Evolutionary conservation across 2,888 invertebrate genomes (phyloP).

Genomic region (Chaetoderma sp.): DNA sequence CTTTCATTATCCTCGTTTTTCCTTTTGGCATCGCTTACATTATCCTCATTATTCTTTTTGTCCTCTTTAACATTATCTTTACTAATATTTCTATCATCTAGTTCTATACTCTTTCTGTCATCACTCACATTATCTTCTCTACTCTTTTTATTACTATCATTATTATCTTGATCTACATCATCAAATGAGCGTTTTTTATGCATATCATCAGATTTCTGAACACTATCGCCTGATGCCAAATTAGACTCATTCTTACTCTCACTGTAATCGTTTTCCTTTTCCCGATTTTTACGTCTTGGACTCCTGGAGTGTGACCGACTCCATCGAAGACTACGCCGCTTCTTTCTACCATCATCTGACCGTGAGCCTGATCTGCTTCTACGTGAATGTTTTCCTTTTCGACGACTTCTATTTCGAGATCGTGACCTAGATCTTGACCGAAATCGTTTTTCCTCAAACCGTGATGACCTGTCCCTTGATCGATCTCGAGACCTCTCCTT

Average conservation of each 20-base stretch:
- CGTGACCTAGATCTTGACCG: not conserved
- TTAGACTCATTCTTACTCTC: not conserved
- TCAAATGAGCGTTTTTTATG: too few species aligned
- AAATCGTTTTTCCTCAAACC: not conserved
- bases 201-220: too few species aligned
- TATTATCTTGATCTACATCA: conserved; percentile 24
- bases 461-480: not conserved
- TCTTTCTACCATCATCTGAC: conserved; percentile 27
- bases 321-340: too few species aligned
- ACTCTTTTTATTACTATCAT: conserved; percentile 15
- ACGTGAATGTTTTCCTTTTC: not conserved
- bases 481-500: not conserved
- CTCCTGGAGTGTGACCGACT: not conserved
- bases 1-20: conserved; percentile 8
- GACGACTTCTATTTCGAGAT: not conserved
- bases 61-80: conserved; percentile 19
- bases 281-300: too few species aligned
- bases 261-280: too few species aligned
- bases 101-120: conserved; percentile 15
- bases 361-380: conserved; percentile 20
- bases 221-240: too few species aligned
- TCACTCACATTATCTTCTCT: conserved; percentile 20
- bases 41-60: conserved; percentile 8
- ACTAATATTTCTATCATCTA: conserved; percentile 11
- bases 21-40: not conserved